Conservation (phyloP, 2,797 vertebrate genomes). For the Tinamus major region DNA sequence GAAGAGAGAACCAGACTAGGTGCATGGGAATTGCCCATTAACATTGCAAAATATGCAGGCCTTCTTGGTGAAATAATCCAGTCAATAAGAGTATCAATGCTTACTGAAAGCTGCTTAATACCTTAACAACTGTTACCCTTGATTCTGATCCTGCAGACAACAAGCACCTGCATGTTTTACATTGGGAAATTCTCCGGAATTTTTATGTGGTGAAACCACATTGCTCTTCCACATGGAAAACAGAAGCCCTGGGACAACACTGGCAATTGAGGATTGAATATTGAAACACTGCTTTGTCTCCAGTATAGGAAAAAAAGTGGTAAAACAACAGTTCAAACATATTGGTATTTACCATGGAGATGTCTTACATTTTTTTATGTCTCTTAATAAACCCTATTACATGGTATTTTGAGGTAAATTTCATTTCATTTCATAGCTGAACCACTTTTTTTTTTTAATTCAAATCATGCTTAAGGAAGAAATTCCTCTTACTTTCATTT, state of each 20-base stretch:
- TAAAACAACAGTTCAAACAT: background rate
- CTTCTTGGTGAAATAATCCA: background rate
- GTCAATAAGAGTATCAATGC: background rate
- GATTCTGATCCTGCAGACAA: background rate
- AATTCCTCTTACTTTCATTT: background rate
- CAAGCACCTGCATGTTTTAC: background rate
- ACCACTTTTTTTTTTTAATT: background rate
- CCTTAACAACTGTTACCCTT: background rate
- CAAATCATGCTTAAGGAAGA: background rate
- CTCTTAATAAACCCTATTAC: background rate
- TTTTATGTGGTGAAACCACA: background rate
- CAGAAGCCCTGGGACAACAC: background rate
- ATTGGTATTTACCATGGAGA: background rate
- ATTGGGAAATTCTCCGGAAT: background rate
- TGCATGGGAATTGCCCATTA: background rate
- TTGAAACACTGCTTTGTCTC: background rate
- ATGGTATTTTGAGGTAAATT: background rate
- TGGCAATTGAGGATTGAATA: background rate
- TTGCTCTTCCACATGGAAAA: background rate
- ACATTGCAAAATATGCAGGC: background rate
- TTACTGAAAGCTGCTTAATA: background rate
- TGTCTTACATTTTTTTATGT: background rate
- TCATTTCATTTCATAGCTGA: background rate
- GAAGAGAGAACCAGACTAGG: background rate
- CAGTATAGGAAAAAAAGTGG: background rate